A percentile compares a stretch with the other conserved stretches of the same genome.
These are phyloP conservation scores for Patiria miniata DNA, from an alignment of 35 echinoderm and acorn worm species.

Conservation along the genomic window DNA sequence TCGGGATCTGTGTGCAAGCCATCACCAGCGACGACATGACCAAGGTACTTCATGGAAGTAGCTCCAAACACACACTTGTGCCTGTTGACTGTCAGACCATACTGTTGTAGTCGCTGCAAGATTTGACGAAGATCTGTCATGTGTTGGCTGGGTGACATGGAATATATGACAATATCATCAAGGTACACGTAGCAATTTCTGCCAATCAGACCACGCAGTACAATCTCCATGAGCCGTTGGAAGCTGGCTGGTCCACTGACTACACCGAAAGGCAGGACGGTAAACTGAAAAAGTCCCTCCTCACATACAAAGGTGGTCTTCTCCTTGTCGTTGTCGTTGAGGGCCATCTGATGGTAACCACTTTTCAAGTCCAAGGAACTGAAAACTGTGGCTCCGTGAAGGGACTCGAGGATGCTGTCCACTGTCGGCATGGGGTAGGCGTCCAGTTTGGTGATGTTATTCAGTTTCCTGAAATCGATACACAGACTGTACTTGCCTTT, in stretches of 20 bases:
- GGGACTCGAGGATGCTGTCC: conserved; percentile 36
- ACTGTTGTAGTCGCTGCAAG: background rate
- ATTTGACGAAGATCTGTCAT: conserved; percentile 29
- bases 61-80: conserved; percentile 30
- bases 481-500: conserved; percentile 42
- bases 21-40: conserved; percentile 46
- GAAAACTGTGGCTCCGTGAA: conserved; percentile 50
- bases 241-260: conserved; percentile 60
- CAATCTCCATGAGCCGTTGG: conserved; percentile 43
- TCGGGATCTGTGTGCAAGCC: conserved; percentile 44
- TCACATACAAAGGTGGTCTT: conserved; percentile 52
- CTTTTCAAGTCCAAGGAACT: conserved; percentile 59
- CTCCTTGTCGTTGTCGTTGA: conserved; percentile 41
- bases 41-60: conserved; percentile 37
- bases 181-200: conserved; percentile 50
- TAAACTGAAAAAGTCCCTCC: conserved; percentile 65
- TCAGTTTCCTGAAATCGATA: conserved; percentile 56
- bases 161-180: conserved; percentile 65
- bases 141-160: conserved; percentile 50
- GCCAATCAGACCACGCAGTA: conserved; percentile 32
- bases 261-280: conserved; percentile 65
- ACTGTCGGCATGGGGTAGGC: conserved; percentile 63
- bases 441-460: conserved; percentile 52
- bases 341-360: conserved; percentile 53
- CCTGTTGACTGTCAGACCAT: conserved; percentile 34